Percentiles rank a stretch among this genome's conserved stretches.
Conservation (phyloP, 2,113 vertebrate genomes). For the Pycnonotus jocosus region DNA sequence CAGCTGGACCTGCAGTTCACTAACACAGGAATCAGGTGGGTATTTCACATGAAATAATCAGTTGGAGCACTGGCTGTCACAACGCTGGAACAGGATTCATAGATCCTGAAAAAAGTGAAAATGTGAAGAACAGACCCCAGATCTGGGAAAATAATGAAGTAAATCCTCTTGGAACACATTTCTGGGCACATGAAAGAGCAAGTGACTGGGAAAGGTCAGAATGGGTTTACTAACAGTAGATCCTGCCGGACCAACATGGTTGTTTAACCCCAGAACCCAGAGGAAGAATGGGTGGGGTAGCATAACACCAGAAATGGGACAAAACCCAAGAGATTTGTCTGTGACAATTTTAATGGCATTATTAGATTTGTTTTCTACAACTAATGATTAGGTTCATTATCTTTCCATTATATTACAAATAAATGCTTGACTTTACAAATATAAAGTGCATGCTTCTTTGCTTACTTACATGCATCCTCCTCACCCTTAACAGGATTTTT, state of each 20-base stretch:
- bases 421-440: not conserved
- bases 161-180: not conserved
- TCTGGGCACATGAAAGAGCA: not conserved
- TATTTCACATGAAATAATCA: not conserved
- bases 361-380: not conserved
- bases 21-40: fast-evolving
- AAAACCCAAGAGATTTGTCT: not conserved
- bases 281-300: not conserved
- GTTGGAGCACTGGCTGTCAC: not conserved
- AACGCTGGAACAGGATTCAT: not conserved
- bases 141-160: not conserved
- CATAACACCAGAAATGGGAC: not conserved
- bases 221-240: not conserved
- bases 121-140: fast-evolving
- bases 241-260: not conserved
- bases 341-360: not conserved
- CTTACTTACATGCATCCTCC: not conserved
- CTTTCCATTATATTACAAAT: not conserved
- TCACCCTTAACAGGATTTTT: not conserved
- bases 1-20: not conserved
- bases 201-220: not conserved
- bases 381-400: not conserved
- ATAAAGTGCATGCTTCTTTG: not conserved
- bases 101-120: not conserved
- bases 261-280: not conserved